These are phyloP conservation scores for Melierax canorus DNA, from an alignment of 2,113 vertebrate genomes.

Conservation along the genomic window DNA sequence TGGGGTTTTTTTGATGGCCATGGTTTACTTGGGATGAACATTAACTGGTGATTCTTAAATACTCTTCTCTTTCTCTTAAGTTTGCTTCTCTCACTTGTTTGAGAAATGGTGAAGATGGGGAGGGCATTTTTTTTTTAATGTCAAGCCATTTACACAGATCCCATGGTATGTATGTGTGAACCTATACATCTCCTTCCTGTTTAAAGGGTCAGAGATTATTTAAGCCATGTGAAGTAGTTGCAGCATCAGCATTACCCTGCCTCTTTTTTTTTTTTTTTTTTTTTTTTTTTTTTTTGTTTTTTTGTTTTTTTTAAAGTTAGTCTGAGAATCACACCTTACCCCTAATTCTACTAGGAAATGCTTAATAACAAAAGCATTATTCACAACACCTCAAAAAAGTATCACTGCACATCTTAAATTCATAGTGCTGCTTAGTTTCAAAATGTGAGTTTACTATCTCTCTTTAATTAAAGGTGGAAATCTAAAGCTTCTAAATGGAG, in stretches of 20 bases:
- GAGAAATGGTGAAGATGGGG: background rate
- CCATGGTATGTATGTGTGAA: fast-evolving
- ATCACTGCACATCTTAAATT: background rate
- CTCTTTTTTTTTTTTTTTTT: background rate
- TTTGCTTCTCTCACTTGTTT: background rate
- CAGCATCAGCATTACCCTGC: background rate
- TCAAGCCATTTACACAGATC: background rate
- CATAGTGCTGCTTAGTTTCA: background rate
- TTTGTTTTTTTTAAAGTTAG: background rate
- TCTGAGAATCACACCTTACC: background rate
- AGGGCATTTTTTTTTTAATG: background rate
- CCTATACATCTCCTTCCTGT: background rate
- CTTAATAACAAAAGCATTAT: background rate
- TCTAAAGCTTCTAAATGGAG: background rate
- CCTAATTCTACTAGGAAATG: background rate
- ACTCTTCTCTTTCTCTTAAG: background rate
- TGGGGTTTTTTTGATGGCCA: background rate
- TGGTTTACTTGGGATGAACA: background rate
- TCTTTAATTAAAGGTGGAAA: background rate
- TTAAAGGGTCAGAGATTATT: background rate
- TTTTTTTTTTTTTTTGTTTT: background rate
- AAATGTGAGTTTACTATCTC: background rate
- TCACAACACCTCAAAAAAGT: background rate
- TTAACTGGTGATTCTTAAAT: background rate
- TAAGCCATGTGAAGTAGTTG: background rate